A percentile compares a stretch with the other conserved stretches of the same genome.
These are phyloP conservation scores for Agrotis exclamationis DNA, from an alignment of 2,888 invertebrate genomes.

Conservation along the genomic window DNA sequence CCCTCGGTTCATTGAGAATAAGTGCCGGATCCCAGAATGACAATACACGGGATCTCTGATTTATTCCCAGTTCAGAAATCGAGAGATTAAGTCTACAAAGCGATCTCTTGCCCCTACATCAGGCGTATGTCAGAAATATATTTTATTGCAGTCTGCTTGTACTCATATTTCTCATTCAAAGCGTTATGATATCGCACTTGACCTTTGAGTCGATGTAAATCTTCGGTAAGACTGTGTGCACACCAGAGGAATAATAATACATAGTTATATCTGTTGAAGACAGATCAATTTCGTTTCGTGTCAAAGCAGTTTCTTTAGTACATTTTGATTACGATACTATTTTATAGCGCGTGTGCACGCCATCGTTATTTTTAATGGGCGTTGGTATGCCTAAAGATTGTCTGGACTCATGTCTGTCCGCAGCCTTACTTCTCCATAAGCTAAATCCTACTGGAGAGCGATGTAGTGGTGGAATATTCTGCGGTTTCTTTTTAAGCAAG, in stretches of 20 bases:
- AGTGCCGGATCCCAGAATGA: constrained; percentile 62
- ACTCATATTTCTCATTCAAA: constrained; percentile 71
- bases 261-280: background rate
- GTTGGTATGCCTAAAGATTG: background rate
- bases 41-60: constrained; percentile 60
- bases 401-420: background rate
- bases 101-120: constrained; percentile 54
- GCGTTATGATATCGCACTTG: constrained; percentile 67
- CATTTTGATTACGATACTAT: background rate
- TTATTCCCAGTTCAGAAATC: constrained; percentile 58
- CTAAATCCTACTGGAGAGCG: constrained; percentile 48
- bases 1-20: constrained; percentile 57
- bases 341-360: background rate
- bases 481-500: constrained; percentile 32
- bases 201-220: constrained; percentile 69
- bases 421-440: constrained; percentile 31
- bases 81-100: constrained; percentile 65
- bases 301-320: background rate
- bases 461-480: constrained; percentile 7
- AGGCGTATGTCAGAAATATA: constrained; percentile 63
- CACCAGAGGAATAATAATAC: background rate
- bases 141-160: constrained; percentile 64
- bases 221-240: constrained; percentile 31
- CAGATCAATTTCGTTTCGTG: background rate
- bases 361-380: background rate